A percentile compares a stretch with the other conserved stretches of the same genome.
Evolutionary conservation across 1,140 invertebrate species (phyloP).

Genomic region (Rhopalosiphum padi): DNA sequence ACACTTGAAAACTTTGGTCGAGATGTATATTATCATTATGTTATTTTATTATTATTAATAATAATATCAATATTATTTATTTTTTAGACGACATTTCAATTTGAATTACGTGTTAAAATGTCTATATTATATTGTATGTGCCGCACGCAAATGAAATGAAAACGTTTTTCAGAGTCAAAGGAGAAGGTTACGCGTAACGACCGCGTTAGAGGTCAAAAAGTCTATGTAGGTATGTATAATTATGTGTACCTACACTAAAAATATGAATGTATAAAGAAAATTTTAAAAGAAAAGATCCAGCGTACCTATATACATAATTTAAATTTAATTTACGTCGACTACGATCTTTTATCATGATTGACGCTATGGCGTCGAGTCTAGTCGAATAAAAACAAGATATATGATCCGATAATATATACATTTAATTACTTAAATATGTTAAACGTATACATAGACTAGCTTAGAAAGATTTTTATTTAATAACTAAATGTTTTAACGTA

Average conservation of each 20-base stretch:
- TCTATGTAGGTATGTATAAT: background rate
- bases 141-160: background rate
- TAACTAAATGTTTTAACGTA: background rate
- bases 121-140: background rate
- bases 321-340: background rate
- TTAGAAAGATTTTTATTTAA: background rate
- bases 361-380: background rate
- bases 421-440: background rate
- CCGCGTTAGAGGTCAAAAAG: constrained; percentile 35
- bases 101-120: background rate
- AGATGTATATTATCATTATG: background rate
- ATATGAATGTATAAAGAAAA: background rate
- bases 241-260: background rate
- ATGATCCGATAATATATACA: background rate
- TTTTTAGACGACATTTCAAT: background rate
- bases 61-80: background rate
- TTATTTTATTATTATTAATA: background rate
- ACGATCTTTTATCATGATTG: background rate
- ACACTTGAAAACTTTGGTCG: background rate
- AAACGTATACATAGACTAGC: background rate
- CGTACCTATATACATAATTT: background rate
- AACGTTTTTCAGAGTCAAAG: constrained; percentile 5
- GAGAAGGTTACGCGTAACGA: background rate
- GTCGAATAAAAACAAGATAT: background rate
- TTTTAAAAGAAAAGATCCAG: background rate